Conservation (phyloP, 53 echinoderm and acorn worm genomes). For the Temnopleurus reevesii region DNA sequence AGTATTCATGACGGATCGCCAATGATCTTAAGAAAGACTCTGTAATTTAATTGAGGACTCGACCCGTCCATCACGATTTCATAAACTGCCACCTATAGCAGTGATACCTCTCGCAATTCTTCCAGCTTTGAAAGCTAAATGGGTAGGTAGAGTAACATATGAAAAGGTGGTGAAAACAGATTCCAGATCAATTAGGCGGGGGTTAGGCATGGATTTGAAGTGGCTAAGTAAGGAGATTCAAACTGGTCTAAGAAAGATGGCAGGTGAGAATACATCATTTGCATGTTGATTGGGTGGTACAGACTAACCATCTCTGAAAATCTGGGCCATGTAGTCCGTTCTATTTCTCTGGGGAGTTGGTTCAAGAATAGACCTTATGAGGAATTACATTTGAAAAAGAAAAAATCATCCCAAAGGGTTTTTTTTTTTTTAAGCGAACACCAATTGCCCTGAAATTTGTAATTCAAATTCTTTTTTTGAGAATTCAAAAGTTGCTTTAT, state of each 20-base stretch:
- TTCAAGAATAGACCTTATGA: constrained; percentile 19
- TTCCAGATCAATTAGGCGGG: constrained; percentile 37
- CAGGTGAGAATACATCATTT: not conserved
- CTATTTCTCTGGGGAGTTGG: not conserved
- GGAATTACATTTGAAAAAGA: too few species aligned
- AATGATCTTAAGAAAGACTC: constrained; percentile 15
- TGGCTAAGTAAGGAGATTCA: constrained; percentile 1
- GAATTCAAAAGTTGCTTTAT: too few species aligned
- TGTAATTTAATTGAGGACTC: constrained; percentile 54
- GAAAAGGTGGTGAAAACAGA: constrained; percentile 24
- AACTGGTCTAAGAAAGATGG: not conserved
- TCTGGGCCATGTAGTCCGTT: not conserved
- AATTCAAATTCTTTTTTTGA: too few species aligned
- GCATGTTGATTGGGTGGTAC: constrained; percentile 36
- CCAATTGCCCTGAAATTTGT: too few species aligned
- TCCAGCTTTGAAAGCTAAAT: not conserved
- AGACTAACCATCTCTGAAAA: not conserved
- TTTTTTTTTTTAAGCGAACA: too few species aligned
- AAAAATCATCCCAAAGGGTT: too few species aligned
- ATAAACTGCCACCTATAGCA: not conserved
- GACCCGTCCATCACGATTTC: not conserved
- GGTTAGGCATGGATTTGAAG: constrained; percentile 9
- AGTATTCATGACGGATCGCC: constrained; percentile 41
- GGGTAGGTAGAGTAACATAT: constrained; percentile 18
- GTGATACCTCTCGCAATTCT: not conserved